These are phyloP conservation scores for Porites divaricata DNA, from an alignment of 92 coral and sea anemone species.

Conservation along the genomic window DNA sequence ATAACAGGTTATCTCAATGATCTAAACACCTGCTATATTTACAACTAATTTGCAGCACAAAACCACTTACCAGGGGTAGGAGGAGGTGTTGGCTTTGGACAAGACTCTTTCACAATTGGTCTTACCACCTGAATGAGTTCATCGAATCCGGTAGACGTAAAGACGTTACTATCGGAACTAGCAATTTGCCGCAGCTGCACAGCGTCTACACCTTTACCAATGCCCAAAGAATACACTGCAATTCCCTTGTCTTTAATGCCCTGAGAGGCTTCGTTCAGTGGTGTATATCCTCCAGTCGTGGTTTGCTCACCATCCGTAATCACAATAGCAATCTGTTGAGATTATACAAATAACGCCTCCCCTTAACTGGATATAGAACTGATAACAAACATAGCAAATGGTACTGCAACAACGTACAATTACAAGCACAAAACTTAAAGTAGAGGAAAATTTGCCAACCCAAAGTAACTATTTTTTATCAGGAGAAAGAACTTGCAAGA, in stretches of 20 bases:
- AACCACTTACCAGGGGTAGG: conserved; percentile 6
- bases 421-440: too few species aligned
- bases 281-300: conserved; percentile 25
- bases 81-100: neutral
- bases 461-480: too few species aligned
- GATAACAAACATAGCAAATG: neutral
- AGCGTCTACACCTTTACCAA: conserved; percentile 39
- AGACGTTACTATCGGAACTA: conserved; percentile 19
- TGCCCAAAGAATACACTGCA: conserved; percentile 51
- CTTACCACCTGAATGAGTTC: neutral
- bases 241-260: conserved; percentile 54
- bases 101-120: conserved; percentile 25
- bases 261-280: conserved; percentile 46
- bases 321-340: conserved; percentile 55
- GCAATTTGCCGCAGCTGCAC: conserved; percentile 46
- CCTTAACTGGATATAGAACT: neutral
- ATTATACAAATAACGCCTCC: neutral
- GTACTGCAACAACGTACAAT: too few species aligned
- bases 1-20: too few species aligned
- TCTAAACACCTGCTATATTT: too few species aligned
- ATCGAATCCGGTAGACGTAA: neutral
- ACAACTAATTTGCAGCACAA: neutral
- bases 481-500: too few species aligned
- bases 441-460: too few species aligned
- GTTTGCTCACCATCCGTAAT: conserved; percentile 69